A percentile compares a stretch with the other conserved stretches of the same genome.
Evolutionary conservation across 2,113 vertebrate species (phyloP).

Genomic region (Aramus guarauna): DNA sequence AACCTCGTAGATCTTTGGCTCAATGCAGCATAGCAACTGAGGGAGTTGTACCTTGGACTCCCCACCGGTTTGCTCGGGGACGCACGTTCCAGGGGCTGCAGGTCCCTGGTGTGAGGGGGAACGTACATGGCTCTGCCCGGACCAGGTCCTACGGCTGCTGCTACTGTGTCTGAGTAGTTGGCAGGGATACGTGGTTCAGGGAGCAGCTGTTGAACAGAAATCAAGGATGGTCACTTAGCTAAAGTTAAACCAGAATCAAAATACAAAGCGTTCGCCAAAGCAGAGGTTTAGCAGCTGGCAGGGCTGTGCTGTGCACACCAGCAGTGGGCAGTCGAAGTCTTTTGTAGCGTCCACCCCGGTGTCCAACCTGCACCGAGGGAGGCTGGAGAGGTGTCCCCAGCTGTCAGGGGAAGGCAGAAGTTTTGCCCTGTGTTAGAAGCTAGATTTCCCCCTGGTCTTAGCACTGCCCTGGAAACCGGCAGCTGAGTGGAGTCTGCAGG

Average conservation of each 20-base stretch:
- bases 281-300: background rate
- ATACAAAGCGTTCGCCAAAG: accelerated
- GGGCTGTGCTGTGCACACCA: background rate
- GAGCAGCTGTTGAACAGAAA: background rate
- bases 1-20: background rate
- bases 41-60: background rate
- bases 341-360: background rate
- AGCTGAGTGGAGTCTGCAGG: background rate
- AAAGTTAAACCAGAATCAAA: background rate
- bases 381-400: background rate
- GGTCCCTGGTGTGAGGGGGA: background rate
- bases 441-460: background rate
- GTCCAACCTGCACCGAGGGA: accelerated
- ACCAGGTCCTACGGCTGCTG: background rate
- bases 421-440: background rate
- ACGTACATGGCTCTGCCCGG: background rate
- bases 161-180: background rate
- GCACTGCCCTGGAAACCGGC: background rate
- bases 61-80: background rate
- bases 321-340: background rate
- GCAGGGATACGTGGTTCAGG: background rate
- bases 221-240: background rate
- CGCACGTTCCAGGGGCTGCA: background rate
- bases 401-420: background rate
- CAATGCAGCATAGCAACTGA: background rate